Evolutionary conservation across 2,888 invertebrate species (phyloP), one percentile per base, ranked within the genome.

Genomic region (Polyploca ridens): DNA sequence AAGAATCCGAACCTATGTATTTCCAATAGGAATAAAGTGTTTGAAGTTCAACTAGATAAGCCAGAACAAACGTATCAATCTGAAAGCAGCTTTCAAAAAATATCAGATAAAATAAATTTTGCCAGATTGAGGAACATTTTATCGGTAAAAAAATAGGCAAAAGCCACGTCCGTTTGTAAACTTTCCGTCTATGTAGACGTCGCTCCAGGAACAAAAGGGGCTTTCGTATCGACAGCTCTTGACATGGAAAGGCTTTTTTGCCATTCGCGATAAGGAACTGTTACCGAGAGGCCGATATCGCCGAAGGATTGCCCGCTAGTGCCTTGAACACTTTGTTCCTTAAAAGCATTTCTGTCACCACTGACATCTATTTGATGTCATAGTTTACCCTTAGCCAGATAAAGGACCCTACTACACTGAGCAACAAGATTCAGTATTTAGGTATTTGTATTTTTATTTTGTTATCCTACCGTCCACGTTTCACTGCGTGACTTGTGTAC

Each of bases 231-330:
- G 87, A 88, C 87, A 84, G 84, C 89, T 80, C 88, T 94, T 90
- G 88, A 93, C 92, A 92, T 80, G 90, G 84, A 91, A 93, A 93
- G 84, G 89, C 91, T 90, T 92, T 91, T 92, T 92, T 92, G 88
- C 88, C 77, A 72, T 83, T 85, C 78, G 80, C 89, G 89, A 90
- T 90, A 91, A 91, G 90, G 78, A 86, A 88, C 84, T 75, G 80
- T 82, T 79, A 78, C 79, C 71, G 78, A 74, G 77, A 80, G 75
- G 75, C 74, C 81, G 80, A 81, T 83, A 82, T 80, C 80, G 80
- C 71, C 75, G 75, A 79, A 79, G 81, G 81, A 84, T 83, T 84
- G 82, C 81, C 76, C 75, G 74, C 75, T 81, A 78, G 73, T 77
- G 74, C 79, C 69, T 70, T 71, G 72, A 82, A 83, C 82, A 81